These are phyloP conservation scores for Saxidomus purpurata DNA, from an alignment of 1,140 invertebrate genomes.

Conservation along the genomic window DNA sequence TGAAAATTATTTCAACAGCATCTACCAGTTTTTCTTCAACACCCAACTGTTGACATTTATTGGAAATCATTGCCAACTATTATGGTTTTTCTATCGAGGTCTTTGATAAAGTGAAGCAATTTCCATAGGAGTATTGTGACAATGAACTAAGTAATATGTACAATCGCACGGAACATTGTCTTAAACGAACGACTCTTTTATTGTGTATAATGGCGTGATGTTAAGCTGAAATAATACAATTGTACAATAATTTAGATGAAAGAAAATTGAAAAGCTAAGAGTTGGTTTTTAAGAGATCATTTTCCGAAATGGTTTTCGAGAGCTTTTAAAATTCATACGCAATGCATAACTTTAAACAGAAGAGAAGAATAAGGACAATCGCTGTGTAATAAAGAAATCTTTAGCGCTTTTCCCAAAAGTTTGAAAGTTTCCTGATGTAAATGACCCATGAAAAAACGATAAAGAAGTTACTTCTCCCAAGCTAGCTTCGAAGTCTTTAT, in stretches of 20 bases:
- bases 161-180: not conserved
- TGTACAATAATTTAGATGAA: not conserved
- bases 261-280: not conserved
- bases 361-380: not conserved
- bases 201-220: not conserved
- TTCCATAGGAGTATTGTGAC: slow-evolving; percentile 21
- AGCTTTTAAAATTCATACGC: not conserved
- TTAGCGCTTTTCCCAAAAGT: too few relatives aligned
- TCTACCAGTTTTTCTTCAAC: not conserved
- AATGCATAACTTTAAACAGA: not conserved
- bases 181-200: not conserved
- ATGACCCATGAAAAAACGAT: too few relatives aligned
- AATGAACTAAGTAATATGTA: not conserved
- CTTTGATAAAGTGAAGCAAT: not conserved
- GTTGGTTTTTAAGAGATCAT: not conserved
- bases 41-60: slow-evolving; percentile 26
- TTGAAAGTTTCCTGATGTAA: not conserved
- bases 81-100: slow-evolving; percentile 18
- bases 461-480: too few relatives aligned
- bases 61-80: slow-evolving; percentile 29
- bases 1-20: too few relatives aligned
- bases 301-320: not conserved
- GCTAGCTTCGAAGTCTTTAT: too few relatives aligned
- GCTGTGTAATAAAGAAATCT: not conserved
- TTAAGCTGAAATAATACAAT: not conserved